Percentiles rank a stretch among this genome's conserved stretches.
Evolutionary conservation across 2,888 invertebrate genomes (phyloP).

Genomic region (Sericinus montela): DNA sequence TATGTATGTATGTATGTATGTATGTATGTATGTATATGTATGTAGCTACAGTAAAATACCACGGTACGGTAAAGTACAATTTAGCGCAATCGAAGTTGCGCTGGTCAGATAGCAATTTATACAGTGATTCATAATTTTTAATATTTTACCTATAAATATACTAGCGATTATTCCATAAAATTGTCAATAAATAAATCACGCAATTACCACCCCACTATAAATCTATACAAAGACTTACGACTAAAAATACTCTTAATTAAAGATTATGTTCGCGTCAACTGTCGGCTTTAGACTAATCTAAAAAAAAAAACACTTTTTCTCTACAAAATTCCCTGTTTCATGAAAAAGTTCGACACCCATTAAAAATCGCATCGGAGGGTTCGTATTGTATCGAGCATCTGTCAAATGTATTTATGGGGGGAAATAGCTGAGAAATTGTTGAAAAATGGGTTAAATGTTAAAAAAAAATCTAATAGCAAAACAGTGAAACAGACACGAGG

Average conservation of each 20-base stretch:
- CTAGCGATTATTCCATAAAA: constrained; percentile 34
- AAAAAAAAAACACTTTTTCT: constrained; percentile 43
- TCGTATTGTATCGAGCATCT: constrained; percentile 54
- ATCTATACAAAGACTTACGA: constrained; percentile 40
- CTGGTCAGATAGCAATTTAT: too few relatives aligned
- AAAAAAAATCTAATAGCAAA: constrained; percentile 53
- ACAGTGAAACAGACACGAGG: constrained; percentile 48
- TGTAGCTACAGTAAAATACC: too few relatives aligned
- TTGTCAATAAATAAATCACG: constrained; percentile 64
- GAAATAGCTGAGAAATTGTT: constrained; percentile 62
- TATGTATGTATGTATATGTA: too few relatives aligned
- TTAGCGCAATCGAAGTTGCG: too few relatives aligned
- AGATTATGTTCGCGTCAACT: constrained; percentile 78
- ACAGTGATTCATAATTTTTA: too few relatives aligned
- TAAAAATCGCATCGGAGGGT: constrained; percentile 65
- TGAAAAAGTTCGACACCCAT: constrained; percentile 63
- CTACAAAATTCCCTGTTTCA: constrained; percentile 51
- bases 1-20: too few relatives aligned
- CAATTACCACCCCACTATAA: constrained; percentile 39
- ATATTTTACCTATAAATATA: too few relatives aligned
- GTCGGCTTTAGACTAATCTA: constrained; percentile 67
- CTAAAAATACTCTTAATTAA: constrained; percentile 75
- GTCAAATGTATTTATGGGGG: constrained; percentile 57
- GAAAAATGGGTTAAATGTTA: constrained; percentile 75
- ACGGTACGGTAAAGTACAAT: too few relatives aligned